These are phyloP conservation scores for Cephalopholis sonnerati DNA, from an alignment of 2,113 vertebrate species.

Conservation along the genomic window DNA sequence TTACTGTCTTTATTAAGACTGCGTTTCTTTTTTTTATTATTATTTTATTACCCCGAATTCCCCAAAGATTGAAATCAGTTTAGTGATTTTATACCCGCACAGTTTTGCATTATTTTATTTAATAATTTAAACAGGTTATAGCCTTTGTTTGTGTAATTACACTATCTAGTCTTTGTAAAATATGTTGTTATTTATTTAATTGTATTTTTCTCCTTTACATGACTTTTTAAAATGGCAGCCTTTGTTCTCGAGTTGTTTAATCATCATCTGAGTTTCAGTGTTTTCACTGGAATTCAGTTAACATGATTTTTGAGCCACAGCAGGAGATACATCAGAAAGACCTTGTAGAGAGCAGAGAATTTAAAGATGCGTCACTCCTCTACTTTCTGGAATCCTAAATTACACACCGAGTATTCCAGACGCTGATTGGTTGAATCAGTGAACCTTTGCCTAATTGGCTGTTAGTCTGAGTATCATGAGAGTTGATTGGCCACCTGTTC, in stretches of 20 bases:
- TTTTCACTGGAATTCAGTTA: background rate
- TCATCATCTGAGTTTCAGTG: background rate
- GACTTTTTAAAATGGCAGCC: background rate
- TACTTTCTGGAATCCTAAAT: slow-evolving; percentile 30
- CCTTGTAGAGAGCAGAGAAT: slow-evolving; percentile 16
- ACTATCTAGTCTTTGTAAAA: background rate
- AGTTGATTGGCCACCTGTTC: slow-evolving; percentile 39
- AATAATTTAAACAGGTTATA: background rate
- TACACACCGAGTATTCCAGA: background rate
- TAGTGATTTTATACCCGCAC: background rate
- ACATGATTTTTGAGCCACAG: slow-evolving; percentile 25
- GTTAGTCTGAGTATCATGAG: fast-evolving
- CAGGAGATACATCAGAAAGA: slow-evolving; percentile 15
- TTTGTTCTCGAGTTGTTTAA: background rate
- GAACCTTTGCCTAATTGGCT: slow-evolving; percentile 46
- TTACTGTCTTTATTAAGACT: too few species aligned
- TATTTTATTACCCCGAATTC: too few species aligned
- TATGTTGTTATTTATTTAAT: background rate
- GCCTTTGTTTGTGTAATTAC: too few species aligned
- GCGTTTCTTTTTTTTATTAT: too few species aligned
- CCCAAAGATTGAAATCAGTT: background rate
- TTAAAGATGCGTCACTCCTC: slow-evolving; percentile 9
- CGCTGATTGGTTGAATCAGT: slow-evolving; percentile 55
- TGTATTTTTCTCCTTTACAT: background rate
- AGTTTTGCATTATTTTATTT: background rate